These are phyloP conservation scores for Dicranocentrus wangi DNA, from an alignment of 2,888 invertebrate genomes.

Conservation along the genomic window DNA sequence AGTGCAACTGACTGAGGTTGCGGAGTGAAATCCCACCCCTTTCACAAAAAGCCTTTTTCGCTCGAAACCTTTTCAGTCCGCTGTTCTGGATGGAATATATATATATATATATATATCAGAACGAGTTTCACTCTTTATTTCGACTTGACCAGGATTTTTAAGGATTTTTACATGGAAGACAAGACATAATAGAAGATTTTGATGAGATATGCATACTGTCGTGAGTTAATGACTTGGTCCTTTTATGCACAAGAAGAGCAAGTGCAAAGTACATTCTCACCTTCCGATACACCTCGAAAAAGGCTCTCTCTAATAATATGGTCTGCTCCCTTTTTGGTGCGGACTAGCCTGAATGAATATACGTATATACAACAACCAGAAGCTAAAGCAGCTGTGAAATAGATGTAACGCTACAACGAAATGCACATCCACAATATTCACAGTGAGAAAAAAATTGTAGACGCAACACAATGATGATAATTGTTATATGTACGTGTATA, in stretches of 20 bases:
- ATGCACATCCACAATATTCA: too few species aligned
- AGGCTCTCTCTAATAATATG: conserved; percentile 9
- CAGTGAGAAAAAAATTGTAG: too few species aligned
- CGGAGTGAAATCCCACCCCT: conserved; percentile 37
- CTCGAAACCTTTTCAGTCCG: not conserved
- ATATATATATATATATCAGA: too few species aligned
- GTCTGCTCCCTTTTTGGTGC: not conserved
- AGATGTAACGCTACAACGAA: too few species aligned
- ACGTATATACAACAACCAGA: too few species aligned
- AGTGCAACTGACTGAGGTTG: conserved; percentile 7
- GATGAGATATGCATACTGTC: conserved; percentile 54
- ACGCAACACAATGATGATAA: conserved; percentile 1
- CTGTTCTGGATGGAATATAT: too few species aligned
- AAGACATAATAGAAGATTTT: conserved; percentile 43
- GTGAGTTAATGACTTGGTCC: conserved; percentile 49
- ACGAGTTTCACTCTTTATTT: conserved; percentile 11
- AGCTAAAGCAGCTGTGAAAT: too few species aligned
- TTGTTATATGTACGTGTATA: too few species aligned
- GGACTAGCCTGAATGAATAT: too few species aligned
- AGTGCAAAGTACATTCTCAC: not conserved
- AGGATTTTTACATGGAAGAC: too few species aligned
- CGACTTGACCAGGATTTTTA: not conserved
- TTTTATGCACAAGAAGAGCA: conserved; percentile 27
- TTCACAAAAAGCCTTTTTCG: conserved; percentile 11
- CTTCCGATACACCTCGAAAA: too few species aligned